These are phyloP conservation scores for Chironomus striatipennis DNA, from an alignment of 1,140 invertebrate genomes.

Conservation along the genomic window DNA sequence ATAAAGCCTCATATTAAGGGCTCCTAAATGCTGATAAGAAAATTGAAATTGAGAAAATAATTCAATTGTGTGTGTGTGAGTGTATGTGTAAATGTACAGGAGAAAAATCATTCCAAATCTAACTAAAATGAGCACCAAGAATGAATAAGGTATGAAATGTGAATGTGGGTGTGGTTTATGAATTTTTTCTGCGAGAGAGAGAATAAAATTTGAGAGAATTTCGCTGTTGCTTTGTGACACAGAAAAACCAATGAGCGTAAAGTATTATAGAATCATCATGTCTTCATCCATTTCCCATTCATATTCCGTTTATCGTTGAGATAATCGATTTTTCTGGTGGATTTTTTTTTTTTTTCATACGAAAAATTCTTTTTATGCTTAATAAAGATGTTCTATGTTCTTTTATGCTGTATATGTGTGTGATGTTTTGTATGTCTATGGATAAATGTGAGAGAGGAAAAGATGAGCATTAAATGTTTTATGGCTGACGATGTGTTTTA, in stretches of 20 bases:
- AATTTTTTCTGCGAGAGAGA: not conserved
- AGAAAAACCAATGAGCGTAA: not conserved
- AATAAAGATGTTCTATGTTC: not conserved
- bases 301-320: slow-evolving; percentile 10
- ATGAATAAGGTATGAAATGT: too few relatives aligned
- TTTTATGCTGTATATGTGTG: not conserved
- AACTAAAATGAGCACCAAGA: too few relatives aligned
- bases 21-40: slow-evolving; percentile 1
- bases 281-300: slow-evolving; percentile 21
- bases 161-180: not conserved
- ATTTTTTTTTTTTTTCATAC: not conserved
- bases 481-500: slow-evolving; percentile 15
- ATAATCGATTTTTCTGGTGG: slow-evolving; percentile 18
- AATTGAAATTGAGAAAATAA: not conserved
- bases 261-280: slow-evolving; percentile 17
- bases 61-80: not conserved
- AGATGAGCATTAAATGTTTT: not conserved
- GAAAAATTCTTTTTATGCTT: not conserved
- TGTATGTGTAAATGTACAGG: not conserved
- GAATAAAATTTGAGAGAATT: not conserved
- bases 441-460: not conserved
- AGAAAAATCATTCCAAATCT: not conserved
- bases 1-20: slow-evolving; percentile 12
- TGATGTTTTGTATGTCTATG: too few relatives aligned
- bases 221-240: too few relatives aligned